Conservation (phyloP, 2,888 invertebrate genomes). For the Cataglyphis altisquamis region DNA sequence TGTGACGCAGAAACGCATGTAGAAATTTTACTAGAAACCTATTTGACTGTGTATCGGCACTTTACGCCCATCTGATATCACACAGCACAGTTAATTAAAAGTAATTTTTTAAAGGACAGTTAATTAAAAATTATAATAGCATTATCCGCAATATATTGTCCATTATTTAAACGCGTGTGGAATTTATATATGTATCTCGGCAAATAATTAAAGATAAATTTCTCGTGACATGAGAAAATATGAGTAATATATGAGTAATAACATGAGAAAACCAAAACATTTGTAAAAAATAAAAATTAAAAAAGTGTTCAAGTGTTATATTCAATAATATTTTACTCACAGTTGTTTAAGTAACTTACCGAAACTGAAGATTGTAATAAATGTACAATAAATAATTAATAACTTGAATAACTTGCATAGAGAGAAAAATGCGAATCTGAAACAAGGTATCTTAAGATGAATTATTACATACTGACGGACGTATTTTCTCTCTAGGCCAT, state of each 20-base stretch:
- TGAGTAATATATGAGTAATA: no score
- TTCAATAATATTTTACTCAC: not conserved
- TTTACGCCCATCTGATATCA: not conserved
- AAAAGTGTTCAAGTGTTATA: not conserved
- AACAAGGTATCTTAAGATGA: not conserved
- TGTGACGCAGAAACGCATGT: not conserved
- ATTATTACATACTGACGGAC: not conserved
- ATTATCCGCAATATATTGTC: not conserved
- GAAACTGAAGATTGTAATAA: not conserved
- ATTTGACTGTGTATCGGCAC: not conserved
- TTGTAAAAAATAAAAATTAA: not conserved
- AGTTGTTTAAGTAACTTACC: not conserved
- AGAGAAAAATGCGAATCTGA: not conserved
- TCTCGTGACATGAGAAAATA: not conserved
- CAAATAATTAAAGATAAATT: not conserved
- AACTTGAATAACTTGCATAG: not conserved
- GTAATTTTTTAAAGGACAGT: not conserved
- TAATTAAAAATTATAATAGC: not conserved
- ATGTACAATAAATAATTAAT: not conserved
- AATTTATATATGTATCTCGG: not conserved
- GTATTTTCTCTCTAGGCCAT: not conserved
- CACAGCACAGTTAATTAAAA: not conserved
- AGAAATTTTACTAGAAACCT: constrained; percentile 23
- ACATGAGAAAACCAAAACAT: not conserved
- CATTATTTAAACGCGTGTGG: not conserved